A percentile compares a stretch with the other conserved stretches of the same genome.
phyloP scores from a whole-genome alignment of 1,140 invertebrate genomes.

The Polypedilum pembai region DNA sequence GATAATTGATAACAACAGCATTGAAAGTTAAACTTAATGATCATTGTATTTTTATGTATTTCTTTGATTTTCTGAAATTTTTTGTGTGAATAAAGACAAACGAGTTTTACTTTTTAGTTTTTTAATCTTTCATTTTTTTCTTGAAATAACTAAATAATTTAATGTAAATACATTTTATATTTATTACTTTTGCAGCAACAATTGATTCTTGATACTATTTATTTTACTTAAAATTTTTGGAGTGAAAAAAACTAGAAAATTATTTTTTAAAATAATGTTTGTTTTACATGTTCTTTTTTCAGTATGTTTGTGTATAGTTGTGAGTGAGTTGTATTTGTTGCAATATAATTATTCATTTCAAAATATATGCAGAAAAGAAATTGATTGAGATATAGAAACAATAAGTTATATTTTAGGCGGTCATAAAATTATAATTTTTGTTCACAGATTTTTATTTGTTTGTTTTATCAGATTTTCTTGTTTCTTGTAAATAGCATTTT shows the following conservation, averaged over 20 bases:
- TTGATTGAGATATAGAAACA: no score
- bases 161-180: conserved; percentile 1
- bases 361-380: no score
- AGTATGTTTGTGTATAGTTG: neutral
- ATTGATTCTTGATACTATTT: neutral
- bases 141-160: conserved; percentile 13
- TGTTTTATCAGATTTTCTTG: neutral
- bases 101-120: neutral
- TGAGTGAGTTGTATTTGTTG: neutral
- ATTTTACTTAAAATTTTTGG: neutral
- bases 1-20: conserved; percentile 46
- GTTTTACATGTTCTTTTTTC: neutral
- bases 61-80: no score
- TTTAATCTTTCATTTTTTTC: neutral
- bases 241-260: neutral
- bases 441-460: conserved; percentile 12
- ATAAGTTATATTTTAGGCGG: neutral
- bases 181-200: neutral
- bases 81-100: neutral
- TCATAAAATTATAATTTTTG: neutral
- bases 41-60: neutral
- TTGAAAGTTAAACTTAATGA: neutral
- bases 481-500: conserved; percentile 11
- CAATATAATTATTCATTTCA: neutral
- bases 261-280: neutral